Evolutionary conservation across 2,797 vertebrate genomes (phyloP).

Genomic region (Syngnathus acus): DNA sequence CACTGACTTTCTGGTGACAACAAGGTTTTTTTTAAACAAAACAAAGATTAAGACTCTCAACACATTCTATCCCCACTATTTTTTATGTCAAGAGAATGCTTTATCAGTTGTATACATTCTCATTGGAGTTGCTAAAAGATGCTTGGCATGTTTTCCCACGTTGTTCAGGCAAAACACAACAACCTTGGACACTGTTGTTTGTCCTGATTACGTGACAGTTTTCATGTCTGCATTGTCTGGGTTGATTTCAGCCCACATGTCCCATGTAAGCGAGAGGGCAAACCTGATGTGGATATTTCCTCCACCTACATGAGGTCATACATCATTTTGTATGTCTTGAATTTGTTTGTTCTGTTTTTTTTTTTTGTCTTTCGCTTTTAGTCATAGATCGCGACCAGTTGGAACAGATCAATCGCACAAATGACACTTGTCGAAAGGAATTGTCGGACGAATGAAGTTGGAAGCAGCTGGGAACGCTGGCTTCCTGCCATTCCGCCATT

Average conservation of each 20-base stretch:
- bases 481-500: slow-evolving; percentile 35
- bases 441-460: slow-evolving; percentile 49
- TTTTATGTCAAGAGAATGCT: no score
- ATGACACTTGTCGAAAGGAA: slow-evolving; percentile 51
- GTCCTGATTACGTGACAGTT: slow-evolving; percentile 34
- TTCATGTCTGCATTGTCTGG: slow-evolving; percentile 19
- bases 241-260: slow-evolving; percentile 22
- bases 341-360: slow-evolving; percentile 14
- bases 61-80: no score
- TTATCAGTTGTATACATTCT: neutral
- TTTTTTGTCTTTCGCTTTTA: slow-evolving; percentile 22
- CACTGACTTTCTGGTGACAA: neutral
- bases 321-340: slow-evolving; percentile 23
- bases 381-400: slow-evolving; percentile 4
- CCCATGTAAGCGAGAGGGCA: slow-evolving; percentile 22
- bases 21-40: neutral
- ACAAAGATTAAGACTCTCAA: no score
- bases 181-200: slow-evolving; percentile 14
- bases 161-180: slow-evolving; percentile 11
- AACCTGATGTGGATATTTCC: slow-evolving; percentile 38
- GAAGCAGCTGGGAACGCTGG: slow-evolving; percentile 47
- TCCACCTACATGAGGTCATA: slow-evolving; percentile 27
- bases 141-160: slow-evolving; percentile 13
- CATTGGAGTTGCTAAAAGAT: neutral
- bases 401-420: slow-evolving; percentile 33